Evolutionary conservation across 2,888 invertebrate genomes (phyloP).

Genomic region (Trissolcus japonicus): DNA sequence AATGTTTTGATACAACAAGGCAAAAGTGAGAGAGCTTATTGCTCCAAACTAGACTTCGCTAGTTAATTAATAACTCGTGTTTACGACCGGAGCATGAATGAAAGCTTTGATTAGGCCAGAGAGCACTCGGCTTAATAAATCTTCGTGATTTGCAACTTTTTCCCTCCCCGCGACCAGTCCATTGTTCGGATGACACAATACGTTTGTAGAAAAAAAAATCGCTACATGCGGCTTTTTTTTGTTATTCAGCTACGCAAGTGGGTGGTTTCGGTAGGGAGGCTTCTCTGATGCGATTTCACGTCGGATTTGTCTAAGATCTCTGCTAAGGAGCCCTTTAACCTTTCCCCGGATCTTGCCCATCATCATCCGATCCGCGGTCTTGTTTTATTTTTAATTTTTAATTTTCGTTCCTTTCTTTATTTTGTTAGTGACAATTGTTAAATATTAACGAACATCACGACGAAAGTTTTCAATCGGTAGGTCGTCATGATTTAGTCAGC

Average conservation of each 20-base stretch:
- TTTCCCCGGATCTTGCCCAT: constrained; percentile 47
- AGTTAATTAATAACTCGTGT: constrained; percentile 46
- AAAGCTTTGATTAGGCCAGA: constrained; percentile 32
- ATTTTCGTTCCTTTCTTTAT: neutral
- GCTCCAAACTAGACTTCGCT: constrained; percentile 20
- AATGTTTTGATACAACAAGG: neutral
- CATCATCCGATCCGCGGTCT: neutral
- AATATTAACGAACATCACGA: constrained; percentile 43
- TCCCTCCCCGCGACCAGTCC: constrained; percentile 1
- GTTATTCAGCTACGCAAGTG: constrained; percentile 45
- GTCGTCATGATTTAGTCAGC: constrained; percentile 67
- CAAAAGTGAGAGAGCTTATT: constrained; percentile 11
- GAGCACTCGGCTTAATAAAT: constrained; percentile 26
- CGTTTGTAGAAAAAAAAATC: neutral
- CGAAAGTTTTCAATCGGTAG: constrained; percentile 56
- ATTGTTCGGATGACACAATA: constrained; percentile 33
- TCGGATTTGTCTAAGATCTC: constrained; percentile 82
- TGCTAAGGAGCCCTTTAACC: constrained; percentile 76
- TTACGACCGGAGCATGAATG: constrained; percentile 39
- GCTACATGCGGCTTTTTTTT: neutral
- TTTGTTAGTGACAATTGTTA: neutral
- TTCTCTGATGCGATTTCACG: constrained; percentile 82
- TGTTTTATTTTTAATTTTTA: constrained; percentile 22
- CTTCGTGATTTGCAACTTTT: constrained; percentile 22
- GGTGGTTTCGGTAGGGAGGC: constrained; percentile 74